Conservation (phyloP, 2,113 vertebrate species). For the Varanus komodoensis region DNA sequence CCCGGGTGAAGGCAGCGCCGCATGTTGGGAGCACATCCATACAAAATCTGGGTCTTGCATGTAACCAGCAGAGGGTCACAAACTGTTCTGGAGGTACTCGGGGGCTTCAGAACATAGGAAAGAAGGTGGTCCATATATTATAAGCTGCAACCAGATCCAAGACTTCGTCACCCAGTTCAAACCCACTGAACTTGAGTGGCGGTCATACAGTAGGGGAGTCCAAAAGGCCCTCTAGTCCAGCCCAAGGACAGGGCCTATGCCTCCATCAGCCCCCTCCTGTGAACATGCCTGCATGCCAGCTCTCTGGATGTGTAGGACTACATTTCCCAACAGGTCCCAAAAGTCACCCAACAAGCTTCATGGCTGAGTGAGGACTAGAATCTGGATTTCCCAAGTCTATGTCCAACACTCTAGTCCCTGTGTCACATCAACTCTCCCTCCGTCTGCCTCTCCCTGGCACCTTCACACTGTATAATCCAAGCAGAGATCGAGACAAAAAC, state of each 20-base stretch:
- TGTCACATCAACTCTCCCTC: not conserved
- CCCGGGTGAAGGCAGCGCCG: fast-evolving
- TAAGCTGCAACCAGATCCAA: fast-evolving
- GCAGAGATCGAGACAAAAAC: not conserved
- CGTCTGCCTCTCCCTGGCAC: not conserved
- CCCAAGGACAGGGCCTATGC: not conserved
- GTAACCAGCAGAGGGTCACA: not conserved
- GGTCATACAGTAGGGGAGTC: not conserved
- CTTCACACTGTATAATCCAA: not conserved
- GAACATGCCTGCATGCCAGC: not conserved
- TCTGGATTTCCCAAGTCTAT: too few species aligned
- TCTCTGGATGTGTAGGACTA: not conserved
- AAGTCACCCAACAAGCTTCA: too few species aligned
- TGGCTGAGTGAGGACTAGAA: too few species aligned
- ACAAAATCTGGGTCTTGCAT: not conserved
- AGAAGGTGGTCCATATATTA: not conserved
- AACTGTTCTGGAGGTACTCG: not conserved
- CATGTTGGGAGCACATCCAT: not conserved
- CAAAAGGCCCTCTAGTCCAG: not conserved
- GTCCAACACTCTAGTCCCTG: too few species aligned
- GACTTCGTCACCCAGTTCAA: not conserved
- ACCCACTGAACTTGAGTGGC: not conserved
- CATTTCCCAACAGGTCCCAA: too few species aligned
- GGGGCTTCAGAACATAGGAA: not conserved
- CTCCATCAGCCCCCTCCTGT: too few species aligned